These are phyloP conservation scores for Patella caerulea DNA, from an alignment of 2,888 invertebrate species.

Conservation along the genomic window DNA sequence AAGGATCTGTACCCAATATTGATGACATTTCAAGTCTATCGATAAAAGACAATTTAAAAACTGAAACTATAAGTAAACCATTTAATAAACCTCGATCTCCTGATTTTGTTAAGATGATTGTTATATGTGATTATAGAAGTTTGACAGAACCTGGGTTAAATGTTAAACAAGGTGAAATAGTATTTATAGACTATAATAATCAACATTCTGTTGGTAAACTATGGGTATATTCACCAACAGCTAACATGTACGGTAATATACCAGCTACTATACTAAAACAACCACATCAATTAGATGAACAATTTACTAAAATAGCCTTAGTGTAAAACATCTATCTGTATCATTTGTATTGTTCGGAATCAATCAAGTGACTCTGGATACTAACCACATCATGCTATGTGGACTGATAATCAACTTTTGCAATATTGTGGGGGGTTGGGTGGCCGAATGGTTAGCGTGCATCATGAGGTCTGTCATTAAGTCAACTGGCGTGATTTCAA, in stretches of 20 bases:
- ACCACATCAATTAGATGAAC: background rate
- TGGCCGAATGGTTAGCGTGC: too few relatives aligned
- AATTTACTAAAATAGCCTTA: constrained; percentile 3
- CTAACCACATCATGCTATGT: too few relatives aligned
- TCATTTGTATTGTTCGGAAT: too few relatives aligned
- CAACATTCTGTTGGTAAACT: constrained; percentile 82
- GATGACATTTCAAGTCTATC: too few relatives aligned
- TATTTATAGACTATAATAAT: constrained; percentile 92
- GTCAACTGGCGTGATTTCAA: too few relatives aligned
- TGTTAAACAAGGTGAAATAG: constrained; percentile 93
- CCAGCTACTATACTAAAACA: constrained; percentile 72
- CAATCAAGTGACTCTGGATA: too few relatives aligned
- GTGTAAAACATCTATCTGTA: background rate
- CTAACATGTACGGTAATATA: constrained; percentile 93
- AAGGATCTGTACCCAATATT: too few relatives aligned
- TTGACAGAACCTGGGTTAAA: constrained; percentile 94
- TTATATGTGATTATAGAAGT: constrained; percentile 95
- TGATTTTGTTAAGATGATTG: constrained; percentile 75
- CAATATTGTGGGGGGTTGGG: too few relatives aligned
- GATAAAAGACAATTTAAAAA: too few relatives aligned
- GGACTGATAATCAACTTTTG: too few relatives aligned
- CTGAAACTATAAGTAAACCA: too few relatives aligned
- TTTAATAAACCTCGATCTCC: background rate
- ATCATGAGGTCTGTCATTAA: too few relatives aligned
- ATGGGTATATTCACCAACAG: constrained; percentile 88